These are phyloP conservation scores for Peucedramus taeniatus DNA, from an alignment of 2,113 vertebrate genomes.

Conservation along the genomic window DNA sequence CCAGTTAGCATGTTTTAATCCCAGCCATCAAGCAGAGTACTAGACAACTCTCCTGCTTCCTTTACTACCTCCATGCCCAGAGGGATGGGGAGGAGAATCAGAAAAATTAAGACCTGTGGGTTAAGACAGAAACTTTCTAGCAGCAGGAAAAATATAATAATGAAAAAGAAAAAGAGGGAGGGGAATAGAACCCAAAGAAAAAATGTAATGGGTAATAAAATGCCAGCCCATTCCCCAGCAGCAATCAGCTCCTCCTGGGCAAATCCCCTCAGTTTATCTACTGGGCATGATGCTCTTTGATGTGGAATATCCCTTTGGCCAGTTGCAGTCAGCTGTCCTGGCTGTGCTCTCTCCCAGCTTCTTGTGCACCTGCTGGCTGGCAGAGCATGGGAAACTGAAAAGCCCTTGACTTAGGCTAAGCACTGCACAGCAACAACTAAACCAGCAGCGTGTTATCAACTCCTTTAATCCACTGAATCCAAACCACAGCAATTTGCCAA, in stretches of 20 bases:
- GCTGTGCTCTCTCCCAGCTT: neutral
- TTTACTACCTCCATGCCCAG: neutral
- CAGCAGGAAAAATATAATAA: neutral
- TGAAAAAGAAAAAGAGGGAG: neutral
- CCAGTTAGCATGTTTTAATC: neutral
- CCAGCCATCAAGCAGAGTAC: neutral
- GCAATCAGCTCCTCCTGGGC: neutral
- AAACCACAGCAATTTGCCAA: neutral
- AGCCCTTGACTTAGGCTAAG: neutral
- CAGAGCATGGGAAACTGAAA: neutral
- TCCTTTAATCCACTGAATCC: neutral
- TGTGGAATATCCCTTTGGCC: neutral
- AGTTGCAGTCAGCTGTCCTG: neutral
- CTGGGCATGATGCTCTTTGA: neutral
- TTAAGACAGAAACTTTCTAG: neutral
- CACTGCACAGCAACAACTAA: neutral
- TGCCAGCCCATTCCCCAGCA: neutral
- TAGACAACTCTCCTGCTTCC: neutral
- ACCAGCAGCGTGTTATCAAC: rapidly evolving
- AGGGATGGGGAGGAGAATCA: neutral
- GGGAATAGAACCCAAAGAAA: neutral
- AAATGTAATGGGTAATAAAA: neutral
- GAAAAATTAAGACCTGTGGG: neutral
- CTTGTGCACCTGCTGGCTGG: neutral
- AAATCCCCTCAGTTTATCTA: neutral